Evolutionary conservation across 2,113 vertebrate genomes (phyloP).

Genomic region (Pomatorhinus ruficollis): DNA sequence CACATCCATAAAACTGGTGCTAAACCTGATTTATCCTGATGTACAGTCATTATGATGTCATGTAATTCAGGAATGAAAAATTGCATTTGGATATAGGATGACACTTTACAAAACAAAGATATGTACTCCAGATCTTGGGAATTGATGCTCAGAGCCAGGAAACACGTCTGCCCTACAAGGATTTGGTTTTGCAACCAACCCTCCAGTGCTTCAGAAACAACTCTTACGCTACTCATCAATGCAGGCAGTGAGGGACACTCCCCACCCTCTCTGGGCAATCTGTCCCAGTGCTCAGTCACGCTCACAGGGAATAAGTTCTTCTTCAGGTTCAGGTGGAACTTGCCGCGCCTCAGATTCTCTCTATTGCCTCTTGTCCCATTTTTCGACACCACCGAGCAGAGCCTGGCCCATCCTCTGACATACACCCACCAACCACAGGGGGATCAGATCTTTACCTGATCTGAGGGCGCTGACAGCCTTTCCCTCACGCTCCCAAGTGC

Average conservation of each 20-base stretch:
- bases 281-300: neutral
- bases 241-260: neutral
- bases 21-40: neutral
- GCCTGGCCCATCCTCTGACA: neutral
- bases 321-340: neutral
- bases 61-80: neutral
- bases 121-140: neutral
- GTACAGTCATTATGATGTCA: neutral
- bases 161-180: neutral
- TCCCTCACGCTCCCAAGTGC: neutral
- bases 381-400: neutral
- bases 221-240: rapidly evolving
- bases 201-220: neutral
- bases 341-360: neutral
- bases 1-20: neutral
- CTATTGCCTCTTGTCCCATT: neutral
- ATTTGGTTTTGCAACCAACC: neutral
- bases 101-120: neutral
- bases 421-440: rapidly evolving
- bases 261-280: neutral
- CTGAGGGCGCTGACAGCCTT: rapidly evolving
- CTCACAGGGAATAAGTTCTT: too few species aligned
- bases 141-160: neutral
- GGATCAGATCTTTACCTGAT: neutral
- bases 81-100: neutral